Conservation (phyloP, 2,113 vertebrate genomes). For the Gasterosteus nipponicus region DNA sequence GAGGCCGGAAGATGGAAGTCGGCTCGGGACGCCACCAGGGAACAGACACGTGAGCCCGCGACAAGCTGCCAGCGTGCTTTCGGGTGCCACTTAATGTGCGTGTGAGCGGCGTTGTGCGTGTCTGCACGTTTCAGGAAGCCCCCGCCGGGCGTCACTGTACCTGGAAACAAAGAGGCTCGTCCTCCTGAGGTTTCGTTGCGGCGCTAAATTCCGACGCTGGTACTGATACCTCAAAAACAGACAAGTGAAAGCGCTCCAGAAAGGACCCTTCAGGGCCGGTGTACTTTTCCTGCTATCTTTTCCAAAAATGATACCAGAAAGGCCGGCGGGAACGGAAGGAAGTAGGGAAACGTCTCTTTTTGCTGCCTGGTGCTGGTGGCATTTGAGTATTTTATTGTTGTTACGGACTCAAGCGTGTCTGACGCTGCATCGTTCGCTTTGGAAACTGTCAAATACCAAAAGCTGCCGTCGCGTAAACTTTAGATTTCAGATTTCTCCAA, state of each 20-base stretch:
- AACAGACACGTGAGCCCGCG: slow-evolving; percentile 61
- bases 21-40: slow-evolving; percentile 62
- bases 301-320: background rate
- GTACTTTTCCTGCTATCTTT: slow-evolving; percentile 12
- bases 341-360: background rate
- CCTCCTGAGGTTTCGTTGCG: slow-evolving; percentile 25
- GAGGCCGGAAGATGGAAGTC: slow-evolving; percentile 69
- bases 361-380: background rate
- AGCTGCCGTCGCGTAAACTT: background rate
- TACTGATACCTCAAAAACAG: slow-evolving; percentile 30
- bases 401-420: background rate
- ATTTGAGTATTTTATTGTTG: background rate
- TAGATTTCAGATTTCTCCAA: background rate
- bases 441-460: slow-evolving; percentile 5
- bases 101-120: slow-evolving; percentile 11
- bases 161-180: slow-evolving; percentile 53
- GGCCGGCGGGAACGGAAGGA: slow-evolving; percentile 12
- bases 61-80: slow-evolving; percentile 56
- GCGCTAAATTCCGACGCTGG: slow-evolving; percentile 24
- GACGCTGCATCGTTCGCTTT: background rate
- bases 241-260: slow-evolving; percentile 34
- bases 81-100: slow-evolving; percentile 42
- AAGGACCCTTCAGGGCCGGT: slow-evolving; percentile 16
- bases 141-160: background rate
- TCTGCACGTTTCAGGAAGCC: slow-evolving; percentile 34